Evolutionary conservation across 2,113 vertebrate species (phyloP).

Genomic region (Hucho hucho): DNA sequence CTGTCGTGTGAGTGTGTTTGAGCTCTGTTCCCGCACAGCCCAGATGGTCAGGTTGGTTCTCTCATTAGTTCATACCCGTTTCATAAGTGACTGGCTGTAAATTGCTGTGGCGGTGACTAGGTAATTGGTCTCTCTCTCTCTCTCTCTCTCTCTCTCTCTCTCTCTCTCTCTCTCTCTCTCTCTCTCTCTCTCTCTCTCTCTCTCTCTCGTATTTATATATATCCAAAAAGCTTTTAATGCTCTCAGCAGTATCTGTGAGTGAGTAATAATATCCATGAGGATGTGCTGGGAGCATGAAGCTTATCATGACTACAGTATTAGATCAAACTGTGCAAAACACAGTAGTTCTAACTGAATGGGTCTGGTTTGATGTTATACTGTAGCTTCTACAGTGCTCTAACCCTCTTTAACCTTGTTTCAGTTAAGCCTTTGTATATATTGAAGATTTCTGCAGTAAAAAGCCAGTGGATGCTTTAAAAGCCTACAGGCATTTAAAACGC

Average conservation of each 20-base stretch:
- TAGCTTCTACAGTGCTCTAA: too few species aligned
- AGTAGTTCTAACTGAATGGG: too few species aligned
- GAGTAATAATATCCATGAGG: conserved; percentile 38
- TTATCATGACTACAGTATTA: conserved; percentile 38
- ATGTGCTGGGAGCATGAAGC: conserved; percentile 30
- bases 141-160: not conserved
- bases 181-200: not conserved
- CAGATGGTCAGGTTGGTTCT: conserved; percentile 37
- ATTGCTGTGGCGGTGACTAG: conserved; percentile 39
- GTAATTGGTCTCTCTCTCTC: conserved; percentile 32
- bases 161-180: conserved; percentile 5
- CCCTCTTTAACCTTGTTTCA: too few species aligned
- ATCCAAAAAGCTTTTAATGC: conserved; percentile 26
- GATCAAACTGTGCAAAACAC: not conserved
- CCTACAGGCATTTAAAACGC: too few species aligned
- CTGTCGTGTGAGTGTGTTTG: conserved; percentile 25
- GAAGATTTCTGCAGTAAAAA: too few species aligned
- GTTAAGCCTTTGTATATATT: too few species aligned
- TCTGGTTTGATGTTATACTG: too few species aligned
- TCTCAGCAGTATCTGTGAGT: conserved; percentile 23
- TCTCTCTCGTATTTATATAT: not conserved
- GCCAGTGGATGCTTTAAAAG: too few species aligned
- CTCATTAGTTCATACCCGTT: conserved; percentile 27
- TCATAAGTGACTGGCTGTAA: conserved; percentile 48
- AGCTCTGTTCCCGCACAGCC: not conserved